These are phyloP conservation scores for Cryptomyrus ogoouensis DNA, from an alignment of 2,113 vertebrate species.

Conservation along the genomic window DNA sequence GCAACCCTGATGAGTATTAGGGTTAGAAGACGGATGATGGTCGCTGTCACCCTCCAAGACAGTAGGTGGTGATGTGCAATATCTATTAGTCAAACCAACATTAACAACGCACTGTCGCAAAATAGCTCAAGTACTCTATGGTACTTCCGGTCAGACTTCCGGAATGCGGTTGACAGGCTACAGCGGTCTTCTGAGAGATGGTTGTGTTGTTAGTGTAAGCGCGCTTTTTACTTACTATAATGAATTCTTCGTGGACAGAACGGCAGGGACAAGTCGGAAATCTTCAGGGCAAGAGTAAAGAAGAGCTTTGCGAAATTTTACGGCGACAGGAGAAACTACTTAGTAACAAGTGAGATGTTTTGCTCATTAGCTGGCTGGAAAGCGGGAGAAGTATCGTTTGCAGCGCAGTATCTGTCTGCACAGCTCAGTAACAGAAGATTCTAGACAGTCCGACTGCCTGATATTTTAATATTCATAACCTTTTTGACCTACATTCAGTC, in stretches of 20 bases:
- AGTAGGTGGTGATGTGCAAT: background rate
- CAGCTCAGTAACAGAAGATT: background rate
- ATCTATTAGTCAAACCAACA: background rate
- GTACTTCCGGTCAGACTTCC: background rate
- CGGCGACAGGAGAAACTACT: conserved; percentile 76
- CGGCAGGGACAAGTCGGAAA: conserved; percentile 54
- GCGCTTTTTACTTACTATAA: conserved; percentile 22
- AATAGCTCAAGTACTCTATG: background rate
- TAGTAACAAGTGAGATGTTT: conserved; percentile 66
- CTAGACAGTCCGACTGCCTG: background rate
- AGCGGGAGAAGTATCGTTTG: background rate
- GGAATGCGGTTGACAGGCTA: background rate
- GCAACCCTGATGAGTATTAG: background rate
- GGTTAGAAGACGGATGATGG: background rate
- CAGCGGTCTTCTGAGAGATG: background rate
- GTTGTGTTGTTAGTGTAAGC: background rate
- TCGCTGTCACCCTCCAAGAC: background rate
- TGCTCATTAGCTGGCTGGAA: background rate
- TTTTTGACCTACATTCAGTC: background rate
- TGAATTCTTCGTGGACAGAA: conserved; percentile 53
- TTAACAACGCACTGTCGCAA: no score
- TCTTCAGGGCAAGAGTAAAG: conserved; percentile 56
- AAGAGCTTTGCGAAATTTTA: conserved; percentile 75
- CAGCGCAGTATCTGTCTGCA: background rate
- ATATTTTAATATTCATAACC: background rate